Evolutionary conservation across 2,888 invertebrate genomes (phyloP), one percentile per base, ranked within the genome.

Genomic region (Eupithecia vulgata): DNA sequence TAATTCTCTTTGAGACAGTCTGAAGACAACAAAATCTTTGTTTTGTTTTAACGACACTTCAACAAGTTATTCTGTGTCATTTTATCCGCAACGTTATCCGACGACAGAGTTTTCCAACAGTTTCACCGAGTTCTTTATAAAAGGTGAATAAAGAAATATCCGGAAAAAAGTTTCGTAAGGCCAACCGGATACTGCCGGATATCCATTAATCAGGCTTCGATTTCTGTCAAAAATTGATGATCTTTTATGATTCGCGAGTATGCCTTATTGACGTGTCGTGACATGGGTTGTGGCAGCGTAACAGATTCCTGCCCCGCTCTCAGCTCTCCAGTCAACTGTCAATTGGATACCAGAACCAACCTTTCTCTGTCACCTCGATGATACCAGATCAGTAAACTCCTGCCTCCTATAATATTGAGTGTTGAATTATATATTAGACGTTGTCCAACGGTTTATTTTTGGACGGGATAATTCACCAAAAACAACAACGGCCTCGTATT

Each of bases 341-440:
- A 90, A 91, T 90, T 91, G 90, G 86, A 88, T 90, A 88, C 82
- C 84, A 86, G 86, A 87, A 85, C 88, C 88, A 87, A 85, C 87
- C 85, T 86, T 83, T 86, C 81, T 82, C 81, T 85, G 86, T 85
- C 86, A 85, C 81, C 85, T 82, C 85, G 83, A 86, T 87, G 83
- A 87, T 88, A 88, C 89, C 86, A 88, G 84, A 85, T 83, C 81
- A 82, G 82, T 81, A 80, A 81, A 80, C 77, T 82, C 80, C 80
- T 78, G 78, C 65, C 81, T 81, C 82, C 80, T 82, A 82, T 84
- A 83, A 84, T 84, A 84, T 81, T 74, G 79, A 77, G 78, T 84
- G 82, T 85, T 85, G 83, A 85, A 86, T 86, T 82, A 83, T 82
- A 83, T 80, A 81, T 77, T 25, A 40, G 35, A 37, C 62, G 10